These are phyloP conservation scores for Tragelaphus strepsiceros DNA, from an alignment of 2,113 vertebrate genomes.

Conservation along the genomic window DNA sequence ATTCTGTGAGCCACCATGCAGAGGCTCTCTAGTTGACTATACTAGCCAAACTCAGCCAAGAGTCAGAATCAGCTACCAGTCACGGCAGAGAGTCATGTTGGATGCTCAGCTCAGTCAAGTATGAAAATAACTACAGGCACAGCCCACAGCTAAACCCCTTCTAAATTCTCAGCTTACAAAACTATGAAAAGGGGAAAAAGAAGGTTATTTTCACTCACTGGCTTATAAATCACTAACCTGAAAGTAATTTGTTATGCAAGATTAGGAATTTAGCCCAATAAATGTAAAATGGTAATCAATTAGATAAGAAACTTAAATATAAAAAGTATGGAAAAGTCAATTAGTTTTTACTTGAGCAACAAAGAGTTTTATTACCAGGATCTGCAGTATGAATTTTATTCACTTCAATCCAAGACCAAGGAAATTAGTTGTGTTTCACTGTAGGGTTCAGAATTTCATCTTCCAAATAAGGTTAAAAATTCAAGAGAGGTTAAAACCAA, in stretches of 20 bases:
- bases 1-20: neutral
- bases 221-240: neutral
- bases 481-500: neutral
- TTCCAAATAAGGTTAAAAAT: neutral
- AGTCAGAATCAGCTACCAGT: neutral
- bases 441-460: neutral
- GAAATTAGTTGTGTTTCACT: neutral
- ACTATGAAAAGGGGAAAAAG: neutral
- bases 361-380: neutral
- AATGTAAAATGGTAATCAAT: neutral
- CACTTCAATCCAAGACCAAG: neutral
- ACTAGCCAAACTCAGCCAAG: neutral
- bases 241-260: neutral
- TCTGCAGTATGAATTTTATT: neutral
- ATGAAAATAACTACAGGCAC: neutral
- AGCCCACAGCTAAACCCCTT: neutral
- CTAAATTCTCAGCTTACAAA: neutral
- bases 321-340: neutral
- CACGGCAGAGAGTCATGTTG: neutral
- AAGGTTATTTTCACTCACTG: neutral
- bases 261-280: neutral
- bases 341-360: constrained; percentile 2
- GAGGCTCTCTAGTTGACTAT: neutral
- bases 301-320: neutral
- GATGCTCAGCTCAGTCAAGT: neutral